Evolutionary conservation across 2,113 vertebrate genomes (phyloP), one percentile per base, ranked within the genome.

Genomic region (Indicator maculatus): DNA sequence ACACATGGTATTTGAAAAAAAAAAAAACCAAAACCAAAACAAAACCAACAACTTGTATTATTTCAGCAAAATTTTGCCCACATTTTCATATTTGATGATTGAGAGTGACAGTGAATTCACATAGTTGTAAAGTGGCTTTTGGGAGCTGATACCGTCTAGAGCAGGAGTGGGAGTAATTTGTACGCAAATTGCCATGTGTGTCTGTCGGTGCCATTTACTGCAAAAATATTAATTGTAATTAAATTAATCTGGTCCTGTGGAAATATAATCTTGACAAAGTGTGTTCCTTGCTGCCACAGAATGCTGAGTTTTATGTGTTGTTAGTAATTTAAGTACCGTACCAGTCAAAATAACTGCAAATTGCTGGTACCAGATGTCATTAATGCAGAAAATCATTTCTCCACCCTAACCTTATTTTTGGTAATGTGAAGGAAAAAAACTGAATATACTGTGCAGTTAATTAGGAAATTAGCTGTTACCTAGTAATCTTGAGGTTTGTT

Each of bases 251-350:
- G 41, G 44, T 93, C 84, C 74, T 55, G 21, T 93, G 93, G 82
- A 94, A 95, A 91, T 96, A 89, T 94, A 94, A 96, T 95, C 82
- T 88, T 95, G 91, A 89, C 69, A 73, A 93, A 95, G 76, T 55
- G 88, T 65, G 55, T 76, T 97, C 81, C 71, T 38, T 38, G 21
- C 56, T 86, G 78, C 70, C 89, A 56, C 74, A 63, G 60, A 77
- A 70, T 87, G 94, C 86, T 30, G 81, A 85, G 36, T 87, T 96
- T 91, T 92, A 84, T 93, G 89, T 94, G 94, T 58, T 94, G 77
- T 79, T 89, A 92, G 86, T 94, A 84, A 95, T 92, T 94, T 91
- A 95, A 94, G 73, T 74, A 87, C 84, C 80, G 87, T 64, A 95
- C 91, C 47, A 87, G 81, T 91, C 91, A 93, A 96, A 94, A 89